Evolutionary conservation across 2,113 vertebrate genomes (phyloP), one percentile per base, ranked within the genome.

Genomic region (Ifrita kowaldi): DNA sequence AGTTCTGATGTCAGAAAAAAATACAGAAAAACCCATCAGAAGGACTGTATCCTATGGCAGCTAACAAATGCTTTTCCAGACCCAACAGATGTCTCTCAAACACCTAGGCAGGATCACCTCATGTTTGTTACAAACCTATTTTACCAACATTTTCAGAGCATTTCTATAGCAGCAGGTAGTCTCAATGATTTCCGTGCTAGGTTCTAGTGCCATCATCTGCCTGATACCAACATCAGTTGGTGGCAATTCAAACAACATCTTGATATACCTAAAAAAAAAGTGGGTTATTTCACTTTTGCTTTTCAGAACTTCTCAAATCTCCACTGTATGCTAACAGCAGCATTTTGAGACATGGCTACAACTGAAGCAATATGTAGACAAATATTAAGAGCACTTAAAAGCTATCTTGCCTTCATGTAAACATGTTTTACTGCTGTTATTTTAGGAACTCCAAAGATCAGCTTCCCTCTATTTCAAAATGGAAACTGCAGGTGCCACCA

Each of bases 141-240:
- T 77, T 52, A 80, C 77, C 94, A 62, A 86, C 47, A 28, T 95
- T 93, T 83, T 87, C 87, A 59, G 23, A 37, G 35, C 62, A 60
- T 87, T 97, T 73, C 95, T 87, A 7, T 39, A 81, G 47, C 88
- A 94, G 35, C 84, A 95, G 8, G 63, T 75, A 26, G 67, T 62
- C 26, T 89, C 84, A 56, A 56, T 64, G 28, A 95, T 47, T 65
- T 95, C 94, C 44, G 3, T 52, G 42, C 20, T 17, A 75, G 84
- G 71, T n/a, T 84, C 84, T n/a, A 96, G 67, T 44, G 55, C 89
- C 96, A 80, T 94, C 90, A 64, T 79, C 96, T 19, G 79, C 84
- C 11, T 94, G 60, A 75, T 67, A 41, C 85, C 70, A 50, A 59
- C 59, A 93, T 93, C 71, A 33, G 69, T 8, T 26, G 87, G 41